phyloP scores from a whole-genome alignment of 1,140 invertebrate genomes.

The Diplogasteroides magnus region DNA sequence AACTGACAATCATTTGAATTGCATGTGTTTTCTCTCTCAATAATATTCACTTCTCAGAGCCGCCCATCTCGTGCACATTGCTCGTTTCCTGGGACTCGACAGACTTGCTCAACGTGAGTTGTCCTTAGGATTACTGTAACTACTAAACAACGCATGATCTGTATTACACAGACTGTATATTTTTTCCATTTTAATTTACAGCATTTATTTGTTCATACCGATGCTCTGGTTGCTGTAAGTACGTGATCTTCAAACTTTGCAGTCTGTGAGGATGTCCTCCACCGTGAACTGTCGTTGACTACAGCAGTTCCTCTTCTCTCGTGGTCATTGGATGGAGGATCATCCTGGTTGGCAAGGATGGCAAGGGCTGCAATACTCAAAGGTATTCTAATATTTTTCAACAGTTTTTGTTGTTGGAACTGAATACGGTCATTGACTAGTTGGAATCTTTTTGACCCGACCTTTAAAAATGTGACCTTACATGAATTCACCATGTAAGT shows the following conservation, averaged over 20 bases:
- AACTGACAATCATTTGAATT: background rate
- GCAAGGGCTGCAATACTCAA: background rate
- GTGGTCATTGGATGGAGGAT: background rate
- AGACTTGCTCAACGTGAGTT: constrained; percentile 26
- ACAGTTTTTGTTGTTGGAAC: background rate
- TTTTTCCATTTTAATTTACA: constrained; percentile 15
- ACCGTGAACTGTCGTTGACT: background rate
- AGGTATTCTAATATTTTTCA: constrained; percentile 9
- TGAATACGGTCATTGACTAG: background rate
- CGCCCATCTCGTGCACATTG: constrained; percentile 25
- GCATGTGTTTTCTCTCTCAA: no score
- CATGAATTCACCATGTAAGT: no score
- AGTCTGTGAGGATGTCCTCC: background rate
- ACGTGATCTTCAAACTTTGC: constrained; percentile 8
- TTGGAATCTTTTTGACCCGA: no score
- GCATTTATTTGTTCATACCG: constrained; percentile 28
- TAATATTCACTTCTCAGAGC: background rate
- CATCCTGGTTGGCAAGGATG: background rate
- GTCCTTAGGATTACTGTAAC: background rate
- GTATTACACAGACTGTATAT: background rate
- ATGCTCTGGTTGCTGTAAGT: constrained; percentile 16
- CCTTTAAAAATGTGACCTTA: no score
- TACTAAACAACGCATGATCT: background rate
- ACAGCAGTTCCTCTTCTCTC: background rate
- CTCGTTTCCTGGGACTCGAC: constrained; percentile 26